Evolutionary conservation across 2,797 vertebrate genomes (phyloP).

Genomic region (Sardinella longiceps): DNA sequence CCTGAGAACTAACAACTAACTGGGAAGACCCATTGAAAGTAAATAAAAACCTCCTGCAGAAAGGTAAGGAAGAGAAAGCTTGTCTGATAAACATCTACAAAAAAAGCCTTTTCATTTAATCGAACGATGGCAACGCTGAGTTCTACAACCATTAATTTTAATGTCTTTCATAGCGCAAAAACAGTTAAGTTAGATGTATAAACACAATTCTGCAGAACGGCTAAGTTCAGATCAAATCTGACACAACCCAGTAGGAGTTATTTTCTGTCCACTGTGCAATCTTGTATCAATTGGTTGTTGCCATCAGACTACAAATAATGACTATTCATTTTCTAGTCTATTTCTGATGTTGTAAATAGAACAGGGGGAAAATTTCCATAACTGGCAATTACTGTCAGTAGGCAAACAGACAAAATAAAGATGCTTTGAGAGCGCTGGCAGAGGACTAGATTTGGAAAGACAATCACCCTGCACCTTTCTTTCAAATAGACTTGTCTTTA

Average conservation of each 20-base stretch:
- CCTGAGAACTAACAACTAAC: too few species aligned
- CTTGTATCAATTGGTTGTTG: slow-evolving; percentile 1
- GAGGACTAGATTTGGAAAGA: background rate
- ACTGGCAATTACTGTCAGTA: slow-evolving; percentile 12
- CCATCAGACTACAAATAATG: background rate
- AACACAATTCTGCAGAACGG: background rate
- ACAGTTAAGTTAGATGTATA: background rate
- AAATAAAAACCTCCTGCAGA: too few species aligned
- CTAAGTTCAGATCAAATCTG: background rate
- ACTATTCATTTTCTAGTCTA: background rate
- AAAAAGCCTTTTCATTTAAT: too few species aligned
- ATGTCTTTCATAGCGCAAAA: too few species aligned
- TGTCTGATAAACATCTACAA: background rate
- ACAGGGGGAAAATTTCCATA: slow-evolving; percentile 4
- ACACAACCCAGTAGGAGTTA: background rate
- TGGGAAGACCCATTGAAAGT: too few species aligned
- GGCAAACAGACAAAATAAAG: background rate
- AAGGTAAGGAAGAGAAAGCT: background rate
- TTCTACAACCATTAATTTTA: too few species aligned
- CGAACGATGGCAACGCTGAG: too few species aligned
- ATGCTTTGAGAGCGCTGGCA: background rate
- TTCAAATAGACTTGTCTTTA: background rate
- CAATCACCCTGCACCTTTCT: background rate
- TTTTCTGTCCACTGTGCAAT: slow-evolving; percentile 14
- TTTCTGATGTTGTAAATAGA: slow-evolving; percentile 4